Evolutionary conservation across 2,797 vertebrate genomes (phyloP).

Genomic region (Argyrosomus regius): DNA sequence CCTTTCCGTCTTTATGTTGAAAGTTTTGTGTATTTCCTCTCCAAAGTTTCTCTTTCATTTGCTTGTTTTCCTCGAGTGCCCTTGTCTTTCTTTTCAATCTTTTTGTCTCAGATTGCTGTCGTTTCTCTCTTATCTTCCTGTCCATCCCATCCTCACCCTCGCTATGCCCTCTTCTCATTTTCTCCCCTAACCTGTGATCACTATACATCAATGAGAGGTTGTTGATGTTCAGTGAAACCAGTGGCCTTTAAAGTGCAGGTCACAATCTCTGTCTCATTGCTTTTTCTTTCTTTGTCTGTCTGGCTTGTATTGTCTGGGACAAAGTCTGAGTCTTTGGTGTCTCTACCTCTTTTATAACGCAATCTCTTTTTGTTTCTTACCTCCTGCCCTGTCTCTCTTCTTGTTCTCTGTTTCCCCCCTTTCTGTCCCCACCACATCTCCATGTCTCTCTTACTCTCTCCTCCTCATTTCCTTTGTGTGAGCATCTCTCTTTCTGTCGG

Average conservation of each 20-base stretch:
- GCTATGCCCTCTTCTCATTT: constrained; percentile 14
- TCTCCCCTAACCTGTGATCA: not conserved
- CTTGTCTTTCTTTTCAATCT: constrained; percentile 18
- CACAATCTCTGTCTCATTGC: constrained; percentile 29
- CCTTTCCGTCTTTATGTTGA: constrained; percentile 13
- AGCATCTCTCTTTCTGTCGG: constrained; percentile 25
- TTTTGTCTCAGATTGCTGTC: not conserved
- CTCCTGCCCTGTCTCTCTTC: not conserved
- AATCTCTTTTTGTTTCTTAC: constrained; percentile 35
- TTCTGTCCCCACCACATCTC: constrained; percentile 44
- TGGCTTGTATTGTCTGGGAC: constrained; percentile 18
- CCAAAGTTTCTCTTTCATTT: constrained; percentile 7
- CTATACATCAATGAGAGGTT: constrained; percentile 37
- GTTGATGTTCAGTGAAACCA: constrained; percentile 37
- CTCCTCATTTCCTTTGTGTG: constrained; percentile 56
- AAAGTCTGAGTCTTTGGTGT: constrained; percentile 33
- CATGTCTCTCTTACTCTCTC: constrained; percentile 50
- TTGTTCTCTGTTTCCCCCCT: constrained; percentile 36
- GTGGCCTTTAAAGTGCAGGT: constrained; percentile 40
- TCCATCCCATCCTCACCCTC: not conserved
- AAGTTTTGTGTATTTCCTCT: not conserved
- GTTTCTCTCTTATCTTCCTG: constrained; percentile 9
- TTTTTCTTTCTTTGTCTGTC: constrained; percentile 20
- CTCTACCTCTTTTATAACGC: constrained; percentile 21
- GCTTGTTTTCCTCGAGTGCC: not conserved